These are phyloP conservation scores for Zeugodacus cucurbitae DNA, from an alignment of 1,140 invertebrate genomes.

Conservation along the genomic window DNA sequence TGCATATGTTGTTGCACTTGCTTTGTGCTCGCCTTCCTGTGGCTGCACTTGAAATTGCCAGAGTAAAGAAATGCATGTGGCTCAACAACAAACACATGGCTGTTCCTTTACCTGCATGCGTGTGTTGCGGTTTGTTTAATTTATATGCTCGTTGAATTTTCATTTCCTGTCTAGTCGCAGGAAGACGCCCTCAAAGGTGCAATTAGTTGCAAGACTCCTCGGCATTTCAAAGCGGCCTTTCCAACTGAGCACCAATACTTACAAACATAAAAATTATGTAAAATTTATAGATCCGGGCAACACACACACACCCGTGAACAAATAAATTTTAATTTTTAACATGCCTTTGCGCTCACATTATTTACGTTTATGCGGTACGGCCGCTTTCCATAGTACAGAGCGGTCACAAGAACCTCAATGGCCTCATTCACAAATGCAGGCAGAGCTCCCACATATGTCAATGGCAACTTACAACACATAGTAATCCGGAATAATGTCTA, in stretches of 20 bases:
- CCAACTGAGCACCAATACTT: not conserved
- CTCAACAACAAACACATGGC: not conserved
- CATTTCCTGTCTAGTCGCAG: slow-evolving; percentile 37
- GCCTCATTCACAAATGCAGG: too few species aligned
- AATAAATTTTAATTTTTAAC: not conserved
- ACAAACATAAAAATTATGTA: not conserved
- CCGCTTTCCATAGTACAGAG: too few species aligned
- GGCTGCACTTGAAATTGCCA: not conserved
- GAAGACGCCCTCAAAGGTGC: slow-evolving; percentile 33
- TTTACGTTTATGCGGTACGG: slow-evolving; percentile 5
- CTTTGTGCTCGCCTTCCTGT: not conserved
- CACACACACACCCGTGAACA: not conserved
- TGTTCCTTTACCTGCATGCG: too few species aligned
- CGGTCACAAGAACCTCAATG: too few species aligned
- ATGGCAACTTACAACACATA: not conserved
- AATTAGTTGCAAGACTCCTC: slow-evolving; percentile 14
- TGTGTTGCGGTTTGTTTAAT: slow-evolving; percentile 38
- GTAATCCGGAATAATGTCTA: not conserved
- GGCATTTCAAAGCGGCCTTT: not conserved
- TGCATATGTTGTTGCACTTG: not conserved
- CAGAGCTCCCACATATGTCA: not conserved
- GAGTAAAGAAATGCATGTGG: not conserved
- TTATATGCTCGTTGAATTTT: slow-evolving; percentile 38
- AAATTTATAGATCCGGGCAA: not conserved
- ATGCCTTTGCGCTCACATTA: not conserved